These are phyloP conservation scores for Prenolepis imparis DNA, from an alignment of 2,888 invertebrate species.

Conservation along the genomic window DNA sequence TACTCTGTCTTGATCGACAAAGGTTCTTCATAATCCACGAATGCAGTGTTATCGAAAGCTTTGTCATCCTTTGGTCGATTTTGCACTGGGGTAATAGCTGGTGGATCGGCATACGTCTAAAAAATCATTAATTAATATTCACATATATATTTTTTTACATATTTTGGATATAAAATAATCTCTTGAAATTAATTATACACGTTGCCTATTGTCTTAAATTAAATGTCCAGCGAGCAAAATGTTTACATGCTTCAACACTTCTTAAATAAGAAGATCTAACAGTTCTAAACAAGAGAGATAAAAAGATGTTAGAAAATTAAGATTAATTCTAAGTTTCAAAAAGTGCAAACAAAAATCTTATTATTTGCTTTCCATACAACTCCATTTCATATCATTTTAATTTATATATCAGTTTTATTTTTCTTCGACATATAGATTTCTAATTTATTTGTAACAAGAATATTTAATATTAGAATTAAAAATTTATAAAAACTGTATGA, in stretches of 20 bases:
- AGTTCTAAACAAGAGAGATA: too few relatives aligned
- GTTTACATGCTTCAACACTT: too few relatives aligned
- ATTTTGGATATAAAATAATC: conserved; percentile 20
- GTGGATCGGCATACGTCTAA: conserved; percentile 83
- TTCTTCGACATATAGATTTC: neutral
- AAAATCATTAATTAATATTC: conserved; percentile 69
- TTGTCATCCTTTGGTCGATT: conserved; percentile 82
- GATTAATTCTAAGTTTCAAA: too few relatives aligned
- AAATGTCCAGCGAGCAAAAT: conserved; percentile 1
- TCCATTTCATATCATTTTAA: neutral
- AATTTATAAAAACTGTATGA: neutral
- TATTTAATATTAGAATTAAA: neutral
- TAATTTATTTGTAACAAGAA: conserved; percentile 7
- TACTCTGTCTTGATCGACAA: conserved; percentile 91
- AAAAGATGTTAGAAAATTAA: too few relatives aligned
- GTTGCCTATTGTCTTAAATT: neutral
- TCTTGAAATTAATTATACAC: neutral
- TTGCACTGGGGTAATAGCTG: conserved; percentile 79
- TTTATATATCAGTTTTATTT: neutral
- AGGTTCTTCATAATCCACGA: conserved; percentile 94
- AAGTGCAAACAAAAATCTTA: neutral
- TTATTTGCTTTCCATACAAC: neutral
- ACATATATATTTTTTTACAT: conserved; percentile 43
- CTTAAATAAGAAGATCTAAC: too few relatives aligned
- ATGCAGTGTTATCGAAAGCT: conserved; percentile 91